Base-by-base conservation (phyloP, 2,888 invertebrate species). In the Patella caerulea region DNA sequence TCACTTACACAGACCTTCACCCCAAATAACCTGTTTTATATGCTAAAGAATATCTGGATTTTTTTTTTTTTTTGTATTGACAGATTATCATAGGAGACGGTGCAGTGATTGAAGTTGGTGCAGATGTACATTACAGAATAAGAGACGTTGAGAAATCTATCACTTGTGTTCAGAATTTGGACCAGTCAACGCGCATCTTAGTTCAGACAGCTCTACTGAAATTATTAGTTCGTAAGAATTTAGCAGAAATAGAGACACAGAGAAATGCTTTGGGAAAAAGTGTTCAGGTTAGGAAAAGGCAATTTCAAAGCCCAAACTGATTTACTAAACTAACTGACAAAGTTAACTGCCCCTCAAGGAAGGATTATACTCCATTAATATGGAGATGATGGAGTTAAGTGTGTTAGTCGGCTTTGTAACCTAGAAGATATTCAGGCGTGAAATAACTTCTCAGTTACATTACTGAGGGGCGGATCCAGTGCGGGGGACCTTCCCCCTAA, bases 81-180 rank as follows among this genome's bases (percentile, higher is more conserved):
- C 80, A 91, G 91, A 83, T 92, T 4, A 88, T 93, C 45, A 92
- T 92, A 5, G 79, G 81, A 15, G 93, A 93, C 85, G 86, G 90
- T 45, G 92, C 91, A 12, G 88, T 92, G 19, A 89, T 93, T 53
- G 92, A 93, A 81, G 84, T 92, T 15, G 92, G 92, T 3, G 92
- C 92, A 2, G 91, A 92, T 15, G 91, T 93, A 9, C 92, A 90
- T 80, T 90, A 91, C 79, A 87, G 88, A 65, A 90, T 93, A 17
- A 83, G 86, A n/a, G 91, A 92, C 81, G 91, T 91, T 2, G 83
- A 91, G 53, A 85, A 88, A 71, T 92, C 91, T 0, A 89, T 92
- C 12, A 91, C 91, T 52, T 86, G 88, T 76, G 89, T 92, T 2
- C 91, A 92, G 83, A 90, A 92, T 79, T 84, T 91, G 53, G 90